A percentile compares a stretch with the other conserved stretches of the same genome.
Evolutionary conservation across 2,888 invertebrate species (phyloP).

Genomic region (Xanthia togata): DNA sequence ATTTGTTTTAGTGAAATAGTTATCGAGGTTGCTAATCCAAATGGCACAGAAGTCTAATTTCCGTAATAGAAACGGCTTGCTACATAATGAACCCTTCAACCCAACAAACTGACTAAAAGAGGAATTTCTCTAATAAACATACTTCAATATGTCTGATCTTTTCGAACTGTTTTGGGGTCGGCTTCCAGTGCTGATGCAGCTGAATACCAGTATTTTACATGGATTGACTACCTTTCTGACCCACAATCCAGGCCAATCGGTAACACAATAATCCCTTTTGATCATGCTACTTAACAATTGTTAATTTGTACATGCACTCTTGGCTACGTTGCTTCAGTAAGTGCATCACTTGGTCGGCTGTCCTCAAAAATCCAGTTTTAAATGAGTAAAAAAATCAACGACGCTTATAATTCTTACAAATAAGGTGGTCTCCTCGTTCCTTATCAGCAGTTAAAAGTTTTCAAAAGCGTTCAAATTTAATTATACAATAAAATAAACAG

Average conservation of each 20-base stretch:
- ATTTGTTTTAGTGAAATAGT: neutral
- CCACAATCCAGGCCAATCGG: no score
- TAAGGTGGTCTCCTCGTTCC: constrained; percentile 7
- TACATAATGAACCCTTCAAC: no score
- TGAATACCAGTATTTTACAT: no score
- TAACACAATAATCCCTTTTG: no score
- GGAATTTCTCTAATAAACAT: no score
- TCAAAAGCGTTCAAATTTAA: constrained; percentile 50
- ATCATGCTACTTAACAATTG: neutral
- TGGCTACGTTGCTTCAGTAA: neutral
- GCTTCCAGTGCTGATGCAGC: no score
- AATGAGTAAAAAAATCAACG: neutral
- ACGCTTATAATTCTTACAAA: constrained; percentile 11
- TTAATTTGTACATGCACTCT: neutral
- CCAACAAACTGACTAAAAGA: no score
- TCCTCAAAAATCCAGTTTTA: neutral
- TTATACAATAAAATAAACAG: constrained; percentile 50
- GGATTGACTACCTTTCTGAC: no score
- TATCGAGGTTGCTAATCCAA: neutral
- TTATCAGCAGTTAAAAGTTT: constrained; percentile 44
- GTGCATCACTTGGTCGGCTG: no score
- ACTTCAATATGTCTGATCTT: no score
- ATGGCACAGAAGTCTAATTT: neutral
- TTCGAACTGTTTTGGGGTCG: no score
- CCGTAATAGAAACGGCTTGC: neutral